A percentile compares a stretch with the other conserved stretches of the same genome.
Conservation (phyloP, 2,888 invertebrate species). For the Lasioglossum villosulum region DNA sequence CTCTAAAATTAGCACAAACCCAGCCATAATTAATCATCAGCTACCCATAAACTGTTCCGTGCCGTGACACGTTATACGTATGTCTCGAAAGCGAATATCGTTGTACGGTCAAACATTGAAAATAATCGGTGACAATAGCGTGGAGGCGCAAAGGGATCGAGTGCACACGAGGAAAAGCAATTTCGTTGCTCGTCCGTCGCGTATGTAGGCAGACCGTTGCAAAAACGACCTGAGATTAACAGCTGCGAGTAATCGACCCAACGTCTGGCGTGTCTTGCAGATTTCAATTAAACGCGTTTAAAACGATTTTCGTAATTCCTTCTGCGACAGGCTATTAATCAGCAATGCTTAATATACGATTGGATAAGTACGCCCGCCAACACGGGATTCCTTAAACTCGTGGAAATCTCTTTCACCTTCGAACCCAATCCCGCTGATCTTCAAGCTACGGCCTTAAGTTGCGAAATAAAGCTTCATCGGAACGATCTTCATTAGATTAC, state of each 20-base stretch:
- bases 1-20: conserved; percentile 65
- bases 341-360: neutral
- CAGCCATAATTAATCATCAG: conserved; percentile 27
- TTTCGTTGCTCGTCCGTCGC: conserved; percentile 21
- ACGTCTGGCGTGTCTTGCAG: neutral
- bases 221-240: conserved; percentile 52
- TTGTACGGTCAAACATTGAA: neutral
- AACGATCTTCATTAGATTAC: neutral
- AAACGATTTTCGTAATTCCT: conserved; percentile 7
- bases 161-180: conserved; percentile 20
- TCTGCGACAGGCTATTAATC: neutral
- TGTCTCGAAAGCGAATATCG: neutral
- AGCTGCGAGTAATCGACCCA: conserved; percentile 27
- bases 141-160: neutral
- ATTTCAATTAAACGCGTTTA: conserved; percentile 27
- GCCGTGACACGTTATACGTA: neutral
- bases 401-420: conserved; percentile 4
- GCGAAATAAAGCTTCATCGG: neutral
- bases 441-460: neutral
- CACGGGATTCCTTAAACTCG: neutral
- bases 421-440: neutral
- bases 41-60: neutral
- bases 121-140: neutral
- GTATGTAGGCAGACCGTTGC: conserved; percentile 40
- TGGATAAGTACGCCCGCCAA: neutral